Conservation (phyloP, 2,113 vertebrate species). For the Tyrannus savana region DNA sequence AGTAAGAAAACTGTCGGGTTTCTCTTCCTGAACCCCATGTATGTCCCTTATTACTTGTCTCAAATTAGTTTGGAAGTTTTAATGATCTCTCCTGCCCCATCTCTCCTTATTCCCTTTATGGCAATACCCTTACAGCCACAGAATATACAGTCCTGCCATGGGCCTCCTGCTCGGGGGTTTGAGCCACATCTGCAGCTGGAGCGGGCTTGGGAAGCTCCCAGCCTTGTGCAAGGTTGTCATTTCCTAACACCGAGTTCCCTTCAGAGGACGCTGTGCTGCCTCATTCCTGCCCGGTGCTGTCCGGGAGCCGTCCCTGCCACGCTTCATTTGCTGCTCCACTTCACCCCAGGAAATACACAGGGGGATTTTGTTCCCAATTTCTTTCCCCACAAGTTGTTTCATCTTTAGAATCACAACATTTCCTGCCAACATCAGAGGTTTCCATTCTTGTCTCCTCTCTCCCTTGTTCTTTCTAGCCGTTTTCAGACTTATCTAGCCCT, state of each 20-base stretch:
- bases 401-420: conserved; percentile 63
- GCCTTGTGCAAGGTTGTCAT: conserved; percentile 25
- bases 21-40: conserved; percentile 6
- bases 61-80: conserved; percentile 22
- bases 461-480: conserved; percentile 51
- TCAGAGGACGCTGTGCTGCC: conserved; percentile 24
- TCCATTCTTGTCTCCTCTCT: conserved; percentile 36
- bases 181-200: conserved; percentile 60
- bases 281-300: not conserved
- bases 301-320: conserved; percentile 25
- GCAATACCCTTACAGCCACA: conserved; percentile 6
- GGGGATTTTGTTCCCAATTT: conserved; percentile 52
- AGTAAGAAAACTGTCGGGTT: not conserved
- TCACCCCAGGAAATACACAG: conserved; percentile 54
- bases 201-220: conserved; percentile 5
- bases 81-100: conserved; percentile 26
- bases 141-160: conserved; percentile 49
- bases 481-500: conserved; percentile 38
- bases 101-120: conserved; percentile 50
- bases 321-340: conserved; percentile 44
- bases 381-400: conserved; percentile 58
- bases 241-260: conserved; percentile 43
- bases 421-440: conserved; percentile 69
- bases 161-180: conserved; percentile 44
- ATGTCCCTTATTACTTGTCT: not conserved